Base-by-base conservation (phyloP, 2,797 vertebrate species). In the Meriones psammophilus region DNA sequence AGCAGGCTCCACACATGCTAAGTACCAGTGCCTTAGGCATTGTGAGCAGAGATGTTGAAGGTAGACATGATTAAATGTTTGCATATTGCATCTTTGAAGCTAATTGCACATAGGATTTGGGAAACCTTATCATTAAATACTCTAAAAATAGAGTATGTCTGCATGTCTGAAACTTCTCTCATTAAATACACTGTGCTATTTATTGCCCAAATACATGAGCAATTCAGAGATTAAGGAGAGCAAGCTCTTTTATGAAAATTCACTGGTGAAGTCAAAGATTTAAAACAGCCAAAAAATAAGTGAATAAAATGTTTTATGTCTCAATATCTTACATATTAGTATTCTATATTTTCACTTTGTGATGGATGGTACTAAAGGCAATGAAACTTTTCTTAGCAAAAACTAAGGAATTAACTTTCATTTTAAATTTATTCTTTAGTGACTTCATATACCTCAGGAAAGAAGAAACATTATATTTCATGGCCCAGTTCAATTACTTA, bases 121-220 rank as follows among this genome's bases (percentile, higher is more conserved):
- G 85, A 97, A 97, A 92, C 54, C 60, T 12, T 80, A 84, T 87
- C 39, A 96, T 96, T 95, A 96, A 97, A 88, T 56, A 84, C n/a
- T 94, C 93, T 96, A 96, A 97, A 97, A 96, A 94, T 95, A 96
- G 8, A 50, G 50, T 50, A 50, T 50, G 85, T 64, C 80, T 88
- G 24, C 20, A 83, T 88, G 50, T 78, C 89, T 95, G 93, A 95
- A 93, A 92, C 73, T 87, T 58, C 77, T 95, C 71, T 88, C 87
- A 86, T 71, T 86, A 79, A 92, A 80, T 33, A 91, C 26, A 39
- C 62, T 62, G 17, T 90, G 90, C 50, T 96, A 85, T 83, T 93
- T 80, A 80, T 92, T 92, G 74, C 68, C 90, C 88, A 93, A 78
- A 83, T 88, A 69, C 12, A 8, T 54, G 64, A 86, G 76, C 30